Evolutionary conservation across 2,888 invertebrate genomes (phyloP).

Genomic region (Cheilosia scutellata): DNA sequence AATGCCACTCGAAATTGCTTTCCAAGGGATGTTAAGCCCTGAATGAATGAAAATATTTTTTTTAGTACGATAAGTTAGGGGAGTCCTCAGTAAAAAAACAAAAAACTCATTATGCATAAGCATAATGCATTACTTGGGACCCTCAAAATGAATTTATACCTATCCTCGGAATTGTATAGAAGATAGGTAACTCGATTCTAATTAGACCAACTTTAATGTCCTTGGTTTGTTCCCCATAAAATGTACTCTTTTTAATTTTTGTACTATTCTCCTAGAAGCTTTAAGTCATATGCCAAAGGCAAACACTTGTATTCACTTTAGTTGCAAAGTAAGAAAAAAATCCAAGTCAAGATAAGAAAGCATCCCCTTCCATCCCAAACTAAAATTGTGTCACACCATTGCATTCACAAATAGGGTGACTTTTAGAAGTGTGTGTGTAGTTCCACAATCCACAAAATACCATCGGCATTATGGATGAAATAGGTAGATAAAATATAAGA

Average conservation of each 20-base stretch:
- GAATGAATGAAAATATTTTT: no score
- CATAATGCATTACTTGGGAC: no score
- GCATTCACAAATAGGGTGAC: background rate
- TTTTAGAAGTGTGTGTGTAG: background rate
- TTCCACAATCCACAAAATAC: no score
- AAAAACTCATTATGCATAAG: no score
- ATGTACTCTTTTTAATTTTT: background rate
- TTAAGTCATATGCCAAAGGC: background rate
- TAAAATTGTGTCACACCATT: constrained; percentile 14
- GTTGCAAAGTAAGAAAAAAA: background rate
- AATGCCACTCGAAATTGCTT: no score
- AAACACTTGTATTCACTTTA: background rate
- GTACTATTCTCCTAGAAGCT: background rate
- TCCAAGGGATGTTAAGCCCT: no score
- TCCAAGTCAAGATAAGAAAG: background rate
- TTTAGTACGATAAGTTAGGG: no score
- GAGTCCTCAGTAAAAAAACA: no score
- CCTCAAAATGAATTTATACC: background rate
- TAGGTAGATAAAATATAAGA: no score
- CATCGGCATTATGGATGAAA: no score
- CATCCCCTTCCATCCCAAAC: background rate
- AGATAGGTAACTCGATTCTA: background rate
- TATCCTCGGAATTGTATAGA: background rate
- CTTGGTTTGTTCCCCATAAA: no score
- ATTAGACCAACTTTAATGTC: background rate